These are phyloP conservation scores for Enteromius mattozi DNA, from an alignment of 2,797 vertebrate species.

Conservation along the genomic window DNA sequence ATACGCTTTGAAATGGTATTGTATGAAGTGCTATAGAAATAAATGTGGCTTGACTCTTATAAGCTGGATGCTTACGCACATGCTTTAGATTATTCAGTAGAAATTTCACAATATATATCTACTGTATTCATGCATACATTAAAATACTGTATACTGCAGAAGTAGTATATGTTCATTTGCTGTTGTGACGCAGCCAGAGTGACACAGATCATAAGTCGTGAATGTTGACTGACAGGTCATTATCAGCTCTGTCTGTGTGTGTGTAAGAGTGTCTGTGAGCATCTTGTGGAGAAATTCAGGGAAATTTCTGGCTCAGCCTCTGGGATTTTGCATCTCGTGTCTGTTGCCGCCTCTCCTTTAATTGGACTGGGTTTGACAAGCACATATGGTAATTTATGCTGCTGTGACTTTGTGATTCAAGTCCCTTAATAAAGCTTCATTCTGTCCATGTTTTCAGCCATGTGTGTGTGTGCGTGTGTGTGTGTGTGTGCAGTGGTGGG, in stretches of 20 bases:
- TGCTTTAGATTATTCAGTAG: neutral
- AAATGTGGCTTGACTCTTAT: neutral
- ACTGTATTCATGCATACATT: neutral
- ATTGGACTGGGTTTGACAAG: constrained; percentile 55
- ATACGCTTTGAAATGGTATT: neutral
- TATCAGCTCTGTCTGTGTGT: neutral
- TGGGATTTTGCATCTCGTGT: constrained; percentile 43
- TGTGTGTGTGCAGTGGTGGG: neutral
- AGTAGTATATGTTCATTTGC: neutral
- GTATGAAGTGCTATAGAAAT: neutral
- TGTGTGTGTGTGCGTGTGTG: neutral
- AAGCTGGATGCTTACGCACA: neutral
- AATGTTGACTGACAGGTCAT: constrained; percentile 11
- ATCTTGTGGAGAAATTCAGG: neutral
- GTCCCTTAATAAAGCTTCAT: constrained; percentile 40
- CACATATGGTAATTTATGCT: constrained; percentile 50
- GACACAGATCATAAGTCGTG: neutral
- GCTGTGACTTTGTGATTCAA: constrained; percentile 42
- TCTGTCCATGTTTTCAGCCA: constrained; percentile 7
- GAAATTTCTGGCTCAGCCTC: constrained; percentile 13
- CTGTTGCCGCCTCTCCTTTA: constrained; percentile 46
- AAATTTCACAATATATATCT: neutral
- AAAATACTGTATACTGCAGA: neutral
- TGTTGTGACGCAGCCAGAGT: neutral
- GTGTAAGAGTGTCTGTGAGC: neutral